phyloP scores from a whole-genome alignment of 2,888 invertebrate species.

The Fissipunctia ypsillon region DNA sequence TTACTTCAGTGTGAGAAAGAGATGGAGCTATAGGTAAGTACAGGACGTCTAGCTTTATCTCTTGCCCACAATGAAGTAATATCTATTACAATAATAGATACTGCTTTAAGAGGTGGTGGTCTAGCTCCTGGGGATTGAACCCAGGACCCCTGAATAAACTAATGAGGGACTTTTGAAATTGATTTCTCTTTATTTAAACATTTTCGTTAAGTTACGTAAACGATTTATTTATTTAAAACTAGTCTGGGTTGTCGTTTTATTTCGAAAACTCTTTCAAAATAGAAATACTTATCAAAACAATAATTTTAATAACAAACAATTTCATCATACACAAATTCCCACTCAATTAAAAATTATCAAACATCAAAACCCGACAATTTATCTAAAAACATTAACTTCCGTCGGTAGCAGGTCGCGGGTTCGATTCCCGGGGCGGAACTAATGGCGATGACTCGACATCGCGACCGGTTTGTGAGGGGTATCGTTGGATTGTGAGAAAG shows the following conservation, averaged over 20 bases:
- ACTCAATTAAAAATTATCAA: conserved; percentile 56
- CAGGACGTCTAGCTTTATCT: too few species aligned
- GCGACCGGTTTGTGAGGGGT: conserved; percentile 69
- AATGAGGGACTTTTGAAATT: neutral
- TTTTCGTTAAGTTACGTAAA: neutral
- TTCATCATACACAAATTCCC: conserved; percentile 27
- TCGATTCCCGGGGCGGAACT: conserved; percentile 80
- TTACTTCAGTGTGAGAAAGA: too few species aligned
- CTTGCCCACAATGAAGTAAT: too few species aligned
- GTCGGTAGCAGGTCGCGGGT: conserved; percentile 72
- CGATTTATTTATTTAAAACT: neutral
- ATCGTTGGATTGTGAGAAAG: conserved; percentile 60
- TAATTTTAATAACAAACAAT: neutral
- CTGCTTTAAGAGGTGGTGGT: too few species aligned
- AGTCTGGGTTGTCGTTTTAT: too few species aligned
- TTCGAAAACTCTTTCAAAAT: neutral
- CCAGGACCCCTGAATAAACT: too few species aligned
- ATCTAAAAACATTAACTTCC: conserved; percentile 71
- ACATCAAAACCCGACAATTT: conserved; percentile 54
- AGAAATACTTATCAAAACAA: neutral
- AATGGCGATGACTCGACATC: conserved; percentile 79
- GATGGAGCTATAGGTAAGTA: too few species aligned
- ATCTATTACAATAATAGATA: too few species aligned
- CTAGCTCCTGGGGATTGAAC: neutral
- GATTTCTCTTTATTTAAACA: neutral